A percentile compares a stretch with the other conserved stretches of the same genome.
phyloP scores from a whole-genome alignment of 1,140 invertebrate genomes.

The Drosophila arawakana region DNA sequence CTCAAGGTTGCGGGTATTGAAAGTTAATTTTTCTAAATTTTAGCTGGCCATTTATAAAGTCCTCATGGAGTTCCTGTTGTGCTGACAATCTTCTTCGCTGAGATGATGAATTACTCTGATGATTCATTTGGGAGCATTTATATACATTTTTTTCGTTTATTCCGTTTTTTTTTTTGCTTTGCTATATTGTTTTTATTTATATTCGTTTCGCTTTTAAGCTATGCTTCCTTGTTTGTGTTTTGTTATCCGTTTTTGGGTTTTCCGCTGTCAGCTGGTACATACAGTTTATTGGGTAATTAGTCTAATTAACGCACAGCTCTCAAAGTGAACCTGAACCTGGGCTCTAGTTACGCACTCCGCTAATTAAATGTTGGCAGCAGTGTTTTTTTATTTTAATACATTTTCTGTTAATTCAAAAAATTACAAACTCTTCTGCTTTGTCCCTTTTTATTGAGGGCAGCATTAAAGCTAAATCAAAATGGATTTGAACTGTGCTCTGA shows the following conservation, averaged over 20 bases:
- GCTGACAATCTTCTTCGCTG: not conserved
- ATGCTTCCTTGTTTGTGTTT: not conserved
- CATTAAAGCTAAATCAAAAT: constrained; percentile 26
- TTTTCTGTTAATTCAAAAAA: constrained; percentile 18
- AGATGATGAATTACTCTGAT: constrained; percentile 77
- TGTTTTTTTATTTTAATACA: constrained; percentile 17
- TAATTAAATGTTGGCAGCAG: constrained; percentile 38
- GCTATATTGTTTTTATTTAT: constrained; percentile 12
- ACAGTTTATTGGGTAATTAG: constrained; percentile 62
- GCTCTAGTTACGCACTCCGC: constrained; percentile 37
- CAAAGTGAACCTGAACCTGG: constrained; percentile 26
- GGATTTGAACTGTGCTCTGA: constrained; percentile 23
- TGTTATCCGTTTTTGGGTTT: constrained; percentile 15
- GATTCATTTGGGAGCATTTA: constrained; percentile 64
- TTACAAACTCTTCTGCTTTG: not conserved
- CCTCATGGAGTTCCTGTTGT: not conserved
- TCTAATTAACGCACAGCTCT: constrained; percentile 52
- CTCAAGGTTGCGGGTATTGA: too few relatives aligned
- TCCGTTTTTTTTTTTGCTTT: constrained; percentile 25
- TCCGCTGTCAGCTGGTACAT: constrained; percentile 16
- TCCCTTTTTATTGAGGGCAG: constrained; percentile 4
- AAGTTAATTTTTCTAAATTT: too few relatives aligned
- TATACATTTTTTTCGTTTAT: constrained; percentile 23
- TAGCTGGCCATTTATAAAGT: constrained; percentile 25
- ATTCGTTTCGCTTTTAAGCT: constrained; percentile 24